Percentiles rank a stretch among this genome's conserved stretches.
Conservation (phyloP, 2,113 vertebrate genomes). For the Bucco capensis region DNA sequence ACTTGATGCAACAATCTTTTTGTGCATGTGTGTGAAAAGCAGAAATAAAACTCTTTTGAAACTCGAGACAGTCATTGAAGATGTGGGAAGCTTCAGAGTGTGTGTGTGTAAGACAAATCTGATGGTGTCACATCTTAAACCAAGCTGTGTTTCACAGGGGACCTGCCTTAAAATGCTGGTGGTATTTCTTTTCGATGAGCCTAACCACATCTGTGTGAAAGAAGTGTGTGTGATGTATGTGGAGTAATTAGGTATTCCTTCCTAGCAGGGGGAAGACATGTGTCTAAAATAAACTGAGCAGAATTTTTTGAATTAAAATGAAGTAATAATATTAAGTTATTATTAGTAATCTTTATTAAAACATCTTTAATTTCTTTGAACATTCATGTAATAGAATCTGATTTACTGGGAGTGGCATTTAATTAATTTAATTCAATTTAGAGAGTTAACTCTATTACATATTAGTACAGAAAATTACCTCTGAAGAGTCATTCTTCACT, state of each 20-base stretch:
- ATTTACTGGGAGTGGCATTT: conserved; percentile 73
- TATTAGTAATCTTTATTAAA: conserved; percentile 71
- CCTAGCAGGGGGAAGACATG: conserved; percentile 17
- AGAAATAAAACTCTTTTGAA: background rate
- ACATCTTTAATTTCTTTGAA: conserved; percentile 72
- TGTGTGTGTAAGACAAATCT: background rate
- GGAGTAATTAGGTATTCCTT: conserved; percentile 36
- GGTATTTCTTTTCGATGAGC: background rate
- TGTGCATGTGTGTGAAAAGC: background rate
- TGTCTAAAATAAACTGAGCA: conserved; percentile 57
- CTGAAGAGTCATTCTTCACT: conserved; percentile 70
- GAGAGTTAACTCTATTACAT: conserved; percentile 62
- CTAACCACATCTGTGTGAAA: background rate
- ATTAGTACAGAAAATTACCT: conserved; percentile 68
- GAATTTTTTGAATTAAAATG: conserved; percentile 63
- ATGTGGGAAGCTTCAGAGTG: background rate
- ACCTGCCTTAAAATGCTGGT: background rate
- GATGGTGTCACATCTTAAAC: background rate
- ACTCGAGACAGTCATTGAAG: background rate
- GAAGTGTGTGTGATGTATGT: background rate
- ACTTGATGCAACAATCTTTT: background rate
- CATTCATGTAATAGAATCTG: conserved; percentile 65
- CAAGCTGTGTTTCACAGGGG: background rate
- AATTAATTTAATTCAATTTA: conserved; percentile 74
- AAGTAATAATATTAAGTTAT: conserved; percentile 67